These are phyloP conservation scores for Echinops telfairi DNA, from an alignment of 2,113 vertebrate genomes.

Conservation along the genomic window DNA sequence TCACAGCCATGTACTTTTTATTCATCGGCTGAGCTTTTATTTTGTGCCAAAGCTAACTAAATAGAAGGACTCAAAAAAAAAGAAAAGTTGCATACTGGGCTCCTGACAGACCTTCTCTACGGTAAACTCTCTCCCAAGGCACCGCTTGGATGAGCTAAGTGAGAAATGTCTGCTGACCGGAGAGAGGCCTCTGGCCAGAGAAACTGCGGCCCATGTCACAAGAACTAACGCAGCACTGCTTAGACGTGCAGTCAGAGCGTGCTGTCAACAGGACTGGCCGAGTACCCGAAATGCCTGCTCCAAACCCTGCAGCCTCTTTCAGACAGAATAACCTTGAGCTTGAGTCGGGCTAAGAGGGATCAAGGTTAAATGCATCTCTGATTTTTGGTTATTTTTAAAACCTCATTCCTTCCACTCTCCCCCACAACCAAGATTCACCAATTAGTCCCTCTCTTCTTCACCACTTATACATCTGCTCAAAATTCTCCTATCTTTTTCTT, in stretches of 20 bases:
- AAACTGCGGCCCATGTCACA: slow-evolving; percentile 67
- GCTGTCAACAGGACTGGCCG: slow-evolving; percentile 6
- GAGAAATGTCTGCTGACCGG: slow-evolving; percentile 73
- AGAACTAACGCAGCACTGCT: slow-evolving; percentile 61
- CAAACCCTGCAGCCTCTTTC: slow-evolving; percentile 5
- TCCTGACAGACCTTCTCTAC: not conserved
- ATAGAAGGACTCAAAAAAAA: not conserved
- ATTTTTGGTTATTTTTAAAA: not conserved
- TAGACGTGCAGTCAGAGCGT: not conserved
- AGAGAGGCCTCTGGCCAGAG: slow-evolving; percentile 65
- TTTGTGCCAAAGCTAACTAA: slow-evolving; percentile 58
- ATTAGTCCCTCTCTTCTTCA: not conserved
- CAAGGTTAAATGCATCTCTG: slow-evolving; percentile 9
- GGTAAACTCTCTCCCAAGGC: not conserved
- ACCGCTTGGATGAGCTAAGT: slow-evolving; percentile 66
- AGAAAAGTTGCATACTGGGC: not conserved
- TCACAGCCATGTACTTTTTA: slow-evolving; percentile 9
- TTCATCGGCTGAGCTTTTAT: not conserved
- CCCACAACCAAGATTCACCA: not conserved
- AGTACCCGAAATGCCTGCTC: not conserved
- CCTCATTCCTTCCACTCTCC: slow-evolving; percentile 14
- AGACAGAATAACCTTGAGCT: not conserved
- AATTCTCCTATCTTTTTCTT: not conserved
- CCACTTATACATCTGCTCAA: not conserved
- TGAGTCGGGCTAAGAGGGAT: not conserved